Conservation (phyloP, 2,113 vertebrate genomes). For the Carettochelys insculpta region DNA sequence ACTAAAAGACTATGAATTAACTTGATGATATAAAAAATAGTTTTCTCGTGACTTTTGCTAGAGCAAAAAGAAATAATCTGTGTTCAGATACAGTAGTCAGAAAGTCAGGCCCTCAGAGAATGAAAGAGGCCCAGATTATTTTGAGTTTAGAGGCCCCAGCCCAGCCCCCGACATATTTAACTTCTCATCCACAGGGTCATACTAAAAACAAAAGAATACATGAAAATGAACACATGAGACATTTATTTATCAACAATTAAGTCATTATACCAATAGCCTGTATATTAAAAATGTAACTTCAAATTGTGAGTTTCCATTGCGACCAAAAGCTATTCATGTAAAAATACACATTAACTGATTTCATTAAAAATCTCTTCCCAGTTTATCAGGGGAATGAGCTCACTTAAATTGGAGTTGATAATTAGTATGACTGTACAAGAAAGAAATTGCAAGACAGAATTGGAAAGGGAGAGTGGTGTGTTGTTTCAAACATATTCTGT, state of each 20-base stretch:
- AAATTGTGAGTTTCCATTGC: too few species aligned
- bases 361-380: neutral
- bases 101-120: too few species aligned
- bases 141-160: too few species aligned
- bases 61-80: neutral
- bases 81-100: neutral
- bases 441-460: neutral
- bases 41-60: neutral
- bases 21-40: neutral
- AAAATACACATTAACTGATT: neutral
- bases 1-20: neutral
- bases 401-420: neutral
- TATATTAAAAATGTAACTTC: too few species aligned
- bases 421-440: fast-evolving
- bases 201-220: too few species aligned
- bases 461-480: neutral
- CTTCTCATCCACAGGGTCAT: too few species aligned
- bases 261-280: too few species aligned
- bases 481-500: neutral
- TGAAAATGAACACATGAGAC: too few species aligned
- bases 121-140: too few species aligned
- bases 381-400: neutral
- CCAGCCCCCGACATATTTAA: too few species aligned
- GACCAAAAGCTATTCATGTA: neutral
- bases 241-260: too few species aligned